Evolutionary conservation across 2,113 vertebrate genomes (phyloP).

Genomic region (Thalassoma bifasciatum): DNA sequence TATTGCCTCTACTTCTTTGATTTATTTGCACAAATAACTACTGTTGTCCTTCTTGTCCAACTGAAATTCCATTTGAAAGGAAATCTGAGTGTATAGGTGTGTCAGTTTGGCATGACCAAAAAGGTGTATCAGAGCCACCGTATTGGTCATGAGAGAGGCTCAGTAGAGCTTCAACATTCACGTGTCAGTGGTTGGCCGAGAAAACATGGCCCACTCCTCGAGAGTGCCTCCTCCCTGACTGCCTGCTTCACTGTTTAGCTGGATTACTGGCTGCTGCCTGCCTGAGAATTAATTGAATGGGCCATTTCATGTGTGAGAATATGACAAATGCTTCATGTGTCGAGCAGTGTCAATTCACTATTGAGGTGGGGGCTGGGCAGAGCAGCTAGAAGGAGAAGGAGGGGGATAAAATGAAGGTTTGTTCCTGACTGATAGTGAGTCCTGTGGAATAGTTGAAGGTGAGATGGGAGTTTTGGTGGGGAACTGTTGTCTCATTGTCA

Average conservation of each 20-base stretch:
- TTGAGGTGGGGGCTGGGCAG: constrained; percentile 27
- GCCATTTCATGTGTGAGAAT: constrained; percentile 56
- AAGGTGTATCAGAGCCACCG: constrained; percentile 39
- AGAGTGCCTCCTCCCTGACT: constrained; percentile 57
- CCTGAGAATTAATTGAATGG: constrained; percentile 71
- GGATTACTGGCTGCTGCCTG: constrained; percentile 38
- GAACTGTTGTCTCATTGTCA: too few relatives aligned
- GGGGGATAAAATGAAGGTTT: constrained; percentile 28
- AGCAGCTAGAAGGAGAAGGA: constrained; percentile 22
- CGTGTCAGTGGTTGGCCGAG: constrained; percentile 23
- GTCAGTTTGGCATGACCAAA: constrained; percentile 63
- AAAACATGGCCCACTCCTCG: constrained; percentile 31
- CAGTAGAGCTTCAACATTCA: constrained; percentile 32
- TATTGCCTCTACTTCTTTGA: too few relatives aligned
- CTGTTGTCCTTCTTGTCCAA: too few relatives aligned
- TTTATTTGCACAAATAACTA: too few relatives aligned
- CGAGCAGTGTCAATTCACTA: constrained; percentile 68
- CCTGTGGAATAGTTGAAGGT: constrained; percentile 21
- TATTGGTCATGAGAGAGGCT: constrained; percentile 25
- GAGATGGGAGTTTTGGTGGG: background rate
- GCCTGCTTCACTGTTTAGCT: constrained; percentile 34
- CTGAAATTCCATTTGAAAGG: too few relatives aligned
- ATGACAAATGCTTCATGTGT: constrained; percentile 63
- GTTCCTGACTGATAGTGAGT: constrained; percentile 39
- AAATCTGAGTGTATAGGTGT: constrained; percentile 19